These are phyloP conservation scores for Camelus bactrianus DNA, from an alignment of 2,113 vertebrate species.

Conservation along the genomic window DNA sequence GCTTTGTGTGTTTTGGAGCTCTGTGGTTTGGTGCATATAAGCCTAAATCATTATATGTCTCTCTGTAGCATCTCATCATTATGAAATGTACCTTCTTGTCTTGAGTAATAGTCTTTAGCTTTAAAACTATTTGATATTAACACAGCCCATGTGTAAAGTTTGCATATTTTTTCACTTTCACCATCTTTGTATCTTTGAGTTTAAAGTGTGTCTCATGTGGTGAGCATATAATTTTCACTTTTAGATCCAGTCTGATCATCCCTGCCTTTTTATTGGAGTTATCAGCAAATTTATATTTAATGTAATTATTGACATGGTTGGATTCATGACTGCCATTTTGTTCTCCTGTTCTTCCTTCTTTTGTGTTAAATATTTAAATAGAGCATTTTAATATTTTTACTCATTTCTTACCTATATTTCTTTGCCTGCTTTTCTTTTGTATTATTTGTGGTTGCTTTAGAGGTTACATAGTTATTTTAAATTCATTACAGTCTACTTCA, in stretches of 20 bases:
- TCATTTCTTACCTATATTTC: slow-evolving; percentile 1
- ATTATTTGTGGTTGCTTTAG: not conserved
- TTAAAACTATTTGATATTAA: not conserved
- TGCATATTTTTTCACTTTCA: not conserved
- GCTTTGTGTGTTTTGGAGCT: not conserved
- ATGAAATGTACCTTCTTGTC: not conserved
- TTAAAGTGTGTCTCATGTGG: not conserved
- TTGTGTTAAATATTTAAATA: slow-evolving; percentile 39
- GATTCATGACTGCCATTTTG: not conserved
- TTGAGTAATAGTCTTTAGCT: not conserved
- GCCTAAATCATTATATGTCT: not conserved
- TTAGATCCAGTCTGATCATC: not conserved
- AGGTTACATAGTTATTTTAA: not conserved
- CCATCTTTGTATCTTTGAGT: not conserved
- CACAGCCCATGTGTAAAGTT: fast-evolving
- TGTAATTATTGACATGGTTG: not conserved
- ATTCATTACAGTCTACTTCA: not conserved
- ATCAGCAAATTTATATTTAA: not conserved
- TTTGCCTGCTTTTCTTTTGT: not conserved
- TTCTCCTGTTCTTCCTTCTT: not conserved
- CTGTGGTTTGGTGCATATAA: fast-evolving
- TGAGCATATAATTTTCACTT: not conserved
- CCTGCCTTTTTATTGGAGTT: not conserved
- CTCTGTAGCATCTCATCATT: not conserved
- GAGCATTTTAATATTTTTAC: not conserved